These are phyloP conservation scores for Coelinius sp. DNA, from an alignment of 2,888 invertebrate species.

Conservation along the genomic window DNA sequence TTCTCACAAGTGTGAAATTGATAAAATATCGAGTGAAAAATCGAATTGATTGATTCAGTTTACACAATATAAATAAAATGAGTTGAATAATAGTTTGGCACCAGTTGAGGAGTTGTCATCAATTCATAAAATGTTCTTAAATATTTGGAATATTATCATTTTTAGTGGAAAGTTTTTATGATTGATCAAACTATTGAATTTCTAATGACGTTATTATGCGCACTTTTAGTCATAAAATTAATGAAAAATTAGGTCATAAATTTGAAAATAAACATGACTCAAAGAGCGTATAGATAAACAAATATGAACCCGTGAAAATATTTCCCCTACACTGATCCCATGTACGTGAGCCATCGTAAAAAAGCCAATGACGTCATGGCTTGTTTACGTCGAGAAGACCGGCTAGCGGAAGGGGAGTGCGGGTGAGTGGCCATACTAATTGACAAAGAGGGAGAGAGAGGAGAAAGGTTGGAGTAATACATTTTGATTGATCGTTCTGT, in stretches of 20 bases:
- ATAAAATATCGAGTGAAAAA: background rate
- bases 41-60: background rate
- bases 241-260: conserved; percentile 10
- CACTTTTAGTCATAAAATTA: no score
- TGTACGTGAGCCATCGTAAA: conserved; percentile 38
- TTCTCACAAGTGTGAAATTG: background rate
- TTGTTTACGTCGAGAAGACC: conserved; percentile 41
- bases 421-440: conserved; percentile 1
- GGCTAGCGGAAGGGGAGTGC: background rate
- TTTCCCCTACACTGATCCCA: conserved; percentile 2
- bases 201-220: no score
- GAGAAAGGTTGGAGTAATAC: background rate
- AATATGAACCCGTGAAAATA: background rate
- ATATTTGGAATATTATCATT: no score
- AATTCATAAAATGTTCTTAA: no score
- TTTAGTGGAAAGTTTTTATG: no score
- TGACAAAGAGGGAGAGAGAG: conserved; percentile 28
- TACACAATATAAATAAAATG: background rate
- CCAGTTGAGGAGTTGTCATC: background rate
- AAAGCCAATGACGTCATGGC: conserved; percentile 47
- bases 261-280: background rate
- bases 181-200: no score
- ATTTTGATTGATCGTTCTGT: background rate
- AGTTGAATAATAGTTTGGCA: background rate
- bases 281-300: background rate